Base-by-base conservation (phyloP, 1,140 invertebrate genomes). In the Apis cerana region DNA sequence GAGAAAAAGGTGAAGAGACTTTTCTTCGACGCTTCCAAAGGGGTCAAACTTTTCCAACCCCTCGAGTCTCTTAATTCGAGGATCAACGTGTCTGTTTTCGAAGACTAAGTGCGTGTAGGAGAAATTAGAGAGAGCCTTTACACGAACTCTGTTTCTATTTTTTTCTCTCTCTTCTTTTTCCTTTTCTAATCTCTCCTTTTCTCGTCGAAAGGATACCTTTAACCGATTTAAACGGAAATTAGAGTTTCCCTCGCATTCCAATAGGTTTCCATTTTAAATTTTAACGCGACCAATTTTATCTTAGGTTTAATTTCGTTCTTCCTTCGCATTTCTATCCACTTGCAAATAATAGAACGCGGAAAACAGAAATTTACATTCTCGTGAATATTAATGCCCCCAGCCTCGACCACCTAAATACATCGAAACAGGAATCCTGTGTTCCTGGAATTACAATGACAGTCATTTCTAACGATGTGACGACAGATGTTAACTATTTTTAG, bases 51-150 rank as follows among this genome's bases (percentile, higher is more conserved):
- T 85, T 79, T 80, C 62, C 48, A 72, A n/a, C 75, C 75, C 65
- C 64, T 65, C 50, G 64, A 82, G 70, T 79, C 84, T 82, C 84
- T 87, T 87, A 86, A 86, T 85, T 85, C 80, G 84, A 78, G 80
- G 84, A 81, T 86, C 85, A 86, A 85, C 70, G 75, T 83, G 64
- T 83, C 80, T 69, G 69, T 86, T 86, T 85, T 75, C 80, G 64
- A 87, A 87, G 84, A 85, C 75, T 59, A 85, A 78, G 56, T 70
- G 43, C 64, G 75, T 83, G n/a, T 50, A 65, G 61, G 75, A 65
- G 83, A 86, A 86, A 82, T 75, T 86, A 80, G 50, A 75, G 27
- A 19, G 59, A 67, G 27, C 67, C 64, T 85, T 72, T 76, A 76
- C 50, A 54, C n/a, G 48, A 43, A 67, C 65, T 21, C 64, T 48